Evolutionary conservation across 2,888 invertebrate species (phyloP).

Genomic region (Merodon equestris): DNA sequence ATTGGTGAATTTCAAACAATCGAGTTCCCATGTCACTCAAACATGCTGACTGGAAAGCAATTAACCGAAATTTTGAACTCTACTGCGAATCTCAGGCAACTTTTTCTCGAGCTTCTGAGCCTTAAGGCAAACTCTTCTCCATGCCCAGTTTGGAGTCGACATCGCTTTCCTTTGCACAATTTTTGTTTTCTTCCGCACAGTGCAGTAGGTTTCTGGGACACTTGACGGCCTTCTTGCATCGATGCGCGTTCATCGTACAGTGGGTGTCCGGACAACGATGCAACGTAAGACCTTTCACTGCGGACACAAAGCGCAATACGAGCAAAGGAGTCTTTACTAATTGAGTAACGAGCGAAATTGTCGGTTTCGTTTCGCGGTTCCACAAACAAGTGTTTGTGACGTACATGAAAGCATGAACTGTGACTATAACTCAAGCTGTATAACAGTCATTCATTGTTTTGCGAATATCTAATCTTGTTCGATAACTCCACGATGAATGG

Average conservation of each 20-base stretch:
- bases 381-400: constrained; percentile 16
- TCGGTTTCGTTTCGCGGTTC: constrained; percentile 33
- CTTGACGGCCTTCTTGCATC: constrained; percentile 41
- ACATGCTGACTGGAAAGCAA: constrained; percentile 1
- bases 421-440: no score
- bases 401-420: constrained; percentile 7
- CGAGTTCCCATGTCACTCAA: constrained; percentile 15
- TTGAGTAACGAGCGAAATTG: constrained; percentile 24
- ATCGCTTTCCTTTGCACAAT: not conserved
- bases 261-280: constrained; percentile 29
- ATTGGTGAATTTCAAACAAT: no score
- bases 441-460: no score
- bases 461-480: no score
- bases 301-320: constrained; percentile 5
- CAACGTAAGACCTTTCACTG: constrained; percentile 40
- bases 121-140: not conserved
- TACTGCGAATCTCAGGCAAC: no score
- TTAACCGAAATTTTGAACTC: constrained; percentile 9
- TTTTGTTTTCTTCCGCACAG: no score
- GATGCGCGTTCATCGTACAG: constrained; percentile 20
- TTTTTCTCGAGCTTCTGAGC: no score
- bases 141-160: constrained; percentile 19
- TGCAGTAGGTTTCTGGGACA: constrained; percentile 45
- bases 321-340: constrained; percentile 11
- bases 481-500: not conserved